Conservation (phyloP, 2,888 invertebrate genomes). For the Tholera decimalis region DNA sequence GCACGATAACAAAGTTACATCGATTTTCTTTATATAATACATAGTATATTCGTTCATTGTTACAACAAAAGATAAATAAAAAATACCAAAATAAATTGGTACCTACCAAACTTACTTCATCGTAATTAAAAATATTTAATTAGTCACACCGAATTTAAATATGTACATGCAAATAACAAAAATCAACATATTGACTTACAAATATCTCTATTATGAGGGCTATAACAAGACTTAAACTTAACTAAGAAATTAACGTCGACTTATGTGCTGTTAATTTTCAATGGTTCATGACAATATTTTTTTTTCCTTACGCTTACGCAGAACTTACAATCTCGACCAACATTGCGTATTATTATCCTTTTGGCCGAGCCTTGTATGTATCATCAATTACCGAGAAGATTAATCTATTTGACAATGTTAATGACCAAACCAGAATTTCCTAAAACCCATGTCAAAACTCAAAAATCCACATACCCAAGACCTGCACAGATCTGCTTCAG, state of each 20-base stretch:
- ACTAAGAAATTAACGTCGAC: too few species aligned
- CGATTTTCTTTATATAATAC: too few species aligned
- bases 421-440: background rate
- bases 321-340: background rate
- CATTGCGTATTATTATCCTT: background rate
- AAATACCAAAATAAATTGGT: too few species aligned
- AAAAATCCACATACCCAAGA: constrained; percentile 47
- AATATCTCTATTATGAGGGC: too few species aligned
- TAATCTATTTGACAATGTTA: constrained; percentile 23
- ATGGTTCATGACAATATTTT: background rate
- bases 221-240: too few species aligned
- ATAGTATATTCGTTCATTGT: too few species aligned
- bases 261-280: too few species aligned
- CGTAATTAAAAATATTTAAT: constrained; percentile 8
- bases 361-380: constrained; percentile 4
- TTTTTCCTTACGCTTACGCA: background rate
- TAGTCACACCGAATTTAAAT: constrained; percentile 11
- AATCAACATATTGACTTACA: constrained; percentile 12
- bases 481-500: constrained; percentile 40
- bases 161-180: constrained; percentile 13
- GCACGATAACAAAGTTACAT: too few species aligned
- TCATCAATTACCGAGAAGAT: constrained; percentile 4
- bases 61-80: too few species aligned
- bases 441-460: background rate
- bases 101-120: background rate